A percentile compares a stretch with the other conserved stretches of the same genome.
Conservation (phyloP, 2,113 vertebrate species). For the Plecotus auritus region DNA sequence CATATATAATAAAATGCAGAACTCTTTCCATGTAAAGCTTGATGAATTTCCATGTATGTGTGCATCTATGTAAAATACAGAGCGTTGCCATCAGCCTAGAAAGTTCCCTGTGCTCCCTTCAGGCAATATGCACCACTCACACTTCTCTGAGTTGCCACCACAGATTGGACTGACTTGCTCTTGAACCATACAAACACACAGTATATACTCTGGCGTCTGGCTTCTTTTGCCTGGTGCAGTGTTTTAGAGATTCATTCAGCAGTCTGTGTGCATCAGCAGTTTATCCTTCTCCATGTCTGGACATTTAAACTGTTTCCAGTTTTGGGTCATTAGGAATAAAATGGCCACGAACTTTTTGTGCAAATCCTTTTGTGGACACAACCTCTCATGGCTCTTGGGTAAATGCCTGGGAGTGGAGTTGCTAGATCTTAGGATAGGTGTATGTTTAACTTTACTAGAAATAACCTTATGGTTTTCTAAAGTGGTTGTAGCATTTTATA, state of each 20-base stretch:
- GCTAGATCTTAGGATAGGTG: not conserved
- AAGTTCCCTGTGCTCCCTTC: not conserved
- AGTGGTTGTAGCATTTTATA: not conserved
- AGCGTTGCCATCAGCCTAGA: too few relatives aligned
- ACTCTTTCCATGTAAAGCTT: not conserved
- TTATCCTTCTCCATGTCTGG: not conserved
- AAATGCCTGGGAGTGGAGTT: not conserved
- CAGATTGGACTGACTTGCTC: not conserved
- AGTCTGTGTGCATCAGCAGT: not conserved
- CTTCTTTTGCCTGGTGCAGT: not conserved
- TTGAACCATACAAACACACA: not conserved
- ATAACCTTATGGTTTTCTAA: not conserved
- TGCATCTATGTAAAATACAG: not conserved
- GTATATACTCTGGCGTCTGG: not conserved
- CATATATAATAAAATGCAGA: not conserved
- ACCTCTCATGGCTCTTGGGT: not conserved
- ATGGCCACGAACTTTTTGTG: not conserved
- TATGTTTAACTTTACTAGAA: not conserved
- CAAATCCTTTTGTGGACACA: not conserved
- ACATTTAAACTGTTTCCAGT: not conserved
- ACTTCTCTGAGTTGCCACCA: not conserved
- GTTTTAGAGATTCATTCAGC: not conserved
- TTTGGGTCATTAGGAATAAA: not conserved
- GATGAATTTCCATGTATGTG: not conserved
- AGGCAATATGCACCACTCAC: fast-evolving